A percentile compares a stretch with the other conserved stretches of the same genome.
These are phyloP conservation scores for Silurus asotus DNA, from an alignment of 2,113 vertebrate species.

Conservation along the genomic window DNA sequence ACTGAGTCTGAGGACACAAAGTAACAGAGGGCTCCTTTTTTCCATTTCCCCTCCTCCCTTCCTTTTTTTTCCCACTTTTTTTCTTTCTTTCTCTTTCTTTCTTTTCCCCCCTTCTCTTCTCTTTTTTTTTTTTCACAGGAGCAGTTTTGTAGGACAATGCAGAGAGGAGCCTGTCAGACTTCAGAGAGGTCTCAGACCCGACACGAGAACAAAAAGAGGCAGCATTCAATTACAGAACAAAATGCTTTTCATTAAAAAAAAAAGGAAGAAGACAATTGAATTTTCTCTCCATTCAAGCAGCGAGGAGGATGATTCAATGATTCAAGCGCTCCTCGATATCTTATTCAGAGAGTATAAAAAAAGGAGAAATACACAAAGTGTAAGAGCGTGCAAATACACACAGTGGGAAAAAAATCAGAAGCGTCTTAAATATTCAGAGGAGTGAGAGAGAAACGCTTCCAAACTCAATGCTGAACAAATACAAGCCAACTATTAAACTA, in stretches of 20 bases:
- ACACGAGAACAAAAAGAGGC: conserved; percentile 64
- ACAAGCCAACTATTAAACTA: background rate
- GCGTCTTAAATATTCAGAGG: conserved; percentile 17
- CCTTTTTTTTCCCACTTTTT: background rate
- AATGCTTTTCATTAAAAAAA: conserved; percentile 58
- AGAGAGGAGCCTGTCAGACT: conserved; percentile 77
- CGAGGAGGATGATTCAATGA: conserved; percentile 48
- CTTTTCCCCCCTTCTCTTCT: conserved; percentile 15
- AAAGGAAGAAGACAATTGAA: conserved; percentile 61
- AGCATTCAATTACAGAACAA: conserved; percentile 67
- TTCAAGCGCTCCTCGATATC: conserved; percentile 36
- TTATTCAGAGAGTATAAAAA: conserved; percentile 51
- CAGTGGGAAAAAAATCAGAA: conserved; percentile 1
- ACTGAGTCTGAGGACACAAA: conserved; percentile 88
- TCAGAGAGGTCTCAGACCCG: conserved; percentile 73
- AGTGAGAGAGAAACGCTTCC: background rate
- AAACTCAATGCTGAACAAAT: background rate
- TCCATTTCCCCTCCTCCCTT: conserved; percentile 58
- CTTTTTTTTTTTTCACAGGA: conserved; percentile 68
- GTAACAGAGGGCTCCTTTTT: conserved; percentile 86
- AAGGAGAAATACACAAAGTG: conserved; percentile 42
- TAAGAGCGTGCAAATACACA: conserved; percentile 35
- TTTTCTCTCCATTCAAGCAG: conserved; percentile 56
- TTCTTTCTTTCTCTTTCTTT: conserved; percentile 63
- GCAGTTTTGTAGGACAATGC: conserved; percentile 74